Evolutionary conservation across 1,140 invertebrate species (phyloP).

Genomic region (Scaptomyza hsui): DNA sequence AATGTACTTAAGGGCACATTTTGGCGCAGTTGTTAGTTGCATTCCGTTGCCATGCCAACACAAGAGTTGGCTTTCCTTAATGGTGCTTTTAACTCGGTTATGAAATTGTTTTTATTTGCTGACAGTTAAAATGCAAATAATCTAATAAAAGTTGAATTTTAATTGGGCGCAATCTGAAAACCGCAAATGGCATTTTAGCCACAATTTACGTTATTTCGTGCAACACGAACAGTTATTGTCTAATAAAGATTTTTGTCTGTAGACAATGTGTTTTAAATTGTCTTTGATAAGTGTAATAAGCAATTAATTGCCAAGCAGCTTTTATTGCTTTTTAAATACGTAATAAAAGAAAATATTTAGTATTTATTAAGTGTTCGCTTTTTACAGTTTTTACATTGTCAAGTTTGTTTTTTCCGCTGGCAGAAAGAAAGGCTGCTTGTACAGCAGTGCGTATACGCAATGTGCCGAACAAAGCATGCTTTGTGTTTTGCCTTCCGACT

Average conservation of each 20-base stretch:
- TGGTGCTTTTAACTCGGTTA: neutral
- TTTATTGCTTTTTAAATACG: too few species aligned
- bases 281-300: too few species aligned
- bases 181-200: neutral
- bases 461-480: slow-evolving; percentile 40
- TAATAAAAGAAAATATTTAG: slow-evolving; percentile 1
- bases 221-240: neutral
- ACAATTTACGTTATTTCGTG: neutral
- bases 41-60: neutral
- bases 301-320: too few species aligned
- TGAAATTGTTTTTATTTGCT: neutral
- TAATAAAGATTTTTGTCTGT: too few species aligned
- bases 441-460: slow-evolving; percentile 75
- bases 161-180: neutral
- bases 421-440: slow-evolving; percentile 46
- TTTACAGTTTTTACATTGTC: slow-evolving; percentile 16
- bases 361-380: slow-evolving; percentile 9
- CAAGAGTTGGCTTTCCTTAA: neutral
- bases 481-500: slow-evolving; percentile 64
- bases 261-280: too few species aligned
- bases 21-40: slow-evolving; percentile 6
- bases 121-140: neutral
- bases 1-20: slow-evolving; percentile 10
- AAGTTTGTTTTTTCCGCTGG: slow-evolving; percentile 7
- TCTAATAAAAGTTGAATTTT: slow-evolving; percentile 1